A percentile compares a stretch with the other conserved stretches of the same genome.
These are phyloP conservation scores for Clarias batrachus DNA, from an alignment of 2,113 vertebrate genomes.

Conservation along the genomic window DNA sequence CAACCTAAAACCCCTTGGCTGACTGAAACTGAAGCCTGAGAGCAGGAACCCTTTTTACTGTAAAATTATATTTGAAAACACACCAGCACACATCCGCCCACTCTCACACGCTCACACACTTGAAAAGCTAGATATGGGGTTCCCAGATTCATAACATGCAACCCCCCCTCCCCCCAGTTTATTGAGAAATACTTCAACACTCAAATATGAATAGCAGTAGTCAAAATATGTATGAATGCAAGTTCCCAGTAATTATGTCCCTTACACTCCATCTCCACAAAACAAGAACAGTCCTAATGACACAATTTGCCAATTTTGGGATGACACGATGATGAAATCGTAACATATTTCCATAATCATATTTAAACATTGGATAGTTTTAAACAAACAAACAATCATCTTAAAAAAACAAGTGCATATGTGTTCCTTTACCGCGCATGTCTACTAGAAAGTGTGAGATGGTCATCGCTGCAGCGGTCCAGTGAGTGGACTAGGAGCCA, in stretches of 20 bases:
- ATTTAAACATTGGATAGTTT: background rate
- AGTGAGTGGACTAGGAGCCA: background rate
- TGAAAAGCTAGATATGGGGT: conserved; percentile 20
- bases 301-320: background rate
- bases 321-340: background rate
- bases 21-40: conserved; percentile 50
- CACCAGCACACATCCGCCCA: conserved; percentile 26
- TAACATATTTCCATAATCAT: background rate
- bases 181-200: conserved; percentile 43
- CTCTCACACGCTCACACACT: conserved; percentile 34
- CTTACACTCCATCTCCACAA: background rate
- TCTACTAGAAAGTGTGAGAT: background rate
- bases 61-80: conserved; percentile 36
- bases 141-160: conserved; percentile 45
- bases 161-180: background rate
- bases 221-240: conserved; percentile 11
- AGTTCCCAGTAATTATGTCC: background rate
- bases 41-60: conserved; percentile 42
- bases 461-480: background rate
- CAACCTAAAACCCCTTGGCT: conserved; percentile 52
- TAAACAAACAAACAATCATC: background rate
- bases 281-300: conserved; percentile 1
- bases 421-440: background rate
- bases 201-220: conserved; percentile 37
- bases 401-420: background rate